Percentiles rank a stretch among this genome's conserved stretches.
Conservation (phyloP, 2,888 invertebrate genomes). For the Empis stercorea region DNA sequence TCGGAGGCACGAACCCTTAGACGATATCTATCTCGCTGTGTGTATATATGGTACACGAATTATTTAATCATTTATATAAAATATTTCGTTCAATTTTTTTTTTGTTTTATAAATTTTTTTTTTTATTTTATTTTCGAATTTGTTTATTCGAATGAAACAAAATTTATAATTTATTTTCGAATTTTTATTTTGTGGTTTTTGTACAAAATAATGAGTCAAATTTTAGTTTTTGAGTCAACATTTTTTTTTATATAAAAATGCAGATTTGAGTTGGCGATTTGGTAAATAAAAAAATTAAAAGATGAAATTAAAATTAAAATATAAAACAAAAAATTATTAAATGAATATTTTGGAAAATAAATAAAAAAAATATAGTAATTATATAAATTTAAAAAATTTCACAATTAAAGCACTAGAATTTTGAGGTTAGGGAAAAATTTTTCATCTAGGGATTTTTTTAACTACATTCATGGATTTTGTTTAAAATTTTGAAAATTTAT, state of each 20-base stretch:
- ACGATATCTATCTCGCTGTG: conserved; percentile 92
- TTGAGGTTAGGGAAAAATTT: too few species aligned
- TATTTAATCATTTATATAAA: too few species aligned
- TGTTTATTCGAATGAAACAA: too few species aligned
- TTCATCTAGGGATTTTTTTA: too few species aligned
- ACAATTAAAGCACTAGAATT: too few species aligned
- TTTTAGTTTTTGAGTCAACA: not conserved
- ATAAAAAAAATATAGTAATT: not conserved
- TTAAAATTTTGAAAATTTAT: too few species aligned
- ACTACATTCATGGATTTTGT: too few species aligned
- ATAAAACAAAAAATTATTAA: not conserved
- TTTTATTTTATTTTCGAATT: not conserved
- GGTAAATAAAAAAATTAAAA: not conserved
- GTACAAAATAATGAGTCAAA: not conserved
- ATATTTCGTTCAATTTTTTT: conserved; percentile 4
- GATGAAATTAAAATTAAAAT: not conserved
- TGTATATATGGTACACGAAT: too few species aligned
- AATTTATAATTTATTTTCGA: not conserved
- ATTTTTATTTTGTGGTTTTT: not conserved
- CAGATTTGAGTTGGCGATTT: not conserved
- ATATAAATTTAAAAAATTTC: not conserved
- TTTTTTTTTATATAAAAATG: too few species aligned
- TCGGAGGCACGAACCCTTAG: conserved; percentile 94
- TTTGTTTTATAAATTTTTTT: not conserved
- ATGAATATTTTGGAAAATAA: not conserved